Evolutionary conservation across 2,888 invertebrate species (phyloP).

Genomic region (Hypomecis punctinalis): DNA sequence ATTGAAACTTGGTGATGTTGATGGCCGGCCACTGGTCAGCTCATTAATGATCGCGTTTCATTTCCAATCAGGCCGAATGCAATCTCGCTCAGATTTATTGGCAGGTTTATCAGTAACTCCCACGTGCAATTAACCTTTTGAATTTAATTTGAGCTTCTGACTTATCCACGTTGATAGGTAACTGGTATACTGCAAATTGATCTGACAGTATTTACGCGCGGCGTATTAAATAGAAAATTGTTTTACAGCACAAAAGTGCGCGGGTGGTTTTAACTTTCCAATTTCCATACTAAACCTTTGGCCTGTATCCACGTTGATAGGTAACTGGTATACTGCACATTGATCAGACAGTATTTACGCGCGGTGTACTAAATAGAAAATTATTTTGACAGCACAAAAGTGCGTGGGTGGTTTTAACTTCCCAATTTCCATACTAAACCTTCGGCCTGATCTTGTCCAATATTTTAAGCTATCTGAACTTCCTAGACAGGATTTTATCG

Average conservation of each 20-base stretch:
- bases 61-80: constrained; percentile 35
- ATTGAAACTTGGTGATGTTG: constrained; percentile 19
- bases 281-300: too few relatives aligned
- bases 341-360: not conserved
- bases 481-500: too few relatives aligned
- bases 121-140: constrained; percentile 35
- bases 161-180: not conserved
- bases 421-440: too few relatives aligned
- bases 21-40: constrained; percentile 13
- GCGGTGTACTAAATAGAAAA: not conserved
- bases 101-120: constrained; percentile 27
- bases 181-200: not conserved
- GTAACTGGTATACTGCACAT: not conserved
- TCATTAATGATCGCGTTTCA: constrained; percentile 28
- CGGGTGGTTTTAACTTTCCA: too few relatives aligned
- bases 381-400: too few relatives aligned
- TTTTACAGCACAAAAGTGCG: too few relatives aligned
- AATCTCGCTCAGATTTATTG: constrained; percentile 34
- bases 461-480: too few relatives aligned
- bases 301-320: not conserved
- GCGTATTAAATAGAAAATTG: not conserved
- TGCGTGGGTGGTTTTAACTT: too few relatives aligned
- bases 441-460: too few relatives aligned
- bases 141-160: constrained; percentile 6
- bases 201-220: not conserved